Conservation (phyloP, 2,797 vertebrate species). For the Bovichtus variegatus region DNA sequence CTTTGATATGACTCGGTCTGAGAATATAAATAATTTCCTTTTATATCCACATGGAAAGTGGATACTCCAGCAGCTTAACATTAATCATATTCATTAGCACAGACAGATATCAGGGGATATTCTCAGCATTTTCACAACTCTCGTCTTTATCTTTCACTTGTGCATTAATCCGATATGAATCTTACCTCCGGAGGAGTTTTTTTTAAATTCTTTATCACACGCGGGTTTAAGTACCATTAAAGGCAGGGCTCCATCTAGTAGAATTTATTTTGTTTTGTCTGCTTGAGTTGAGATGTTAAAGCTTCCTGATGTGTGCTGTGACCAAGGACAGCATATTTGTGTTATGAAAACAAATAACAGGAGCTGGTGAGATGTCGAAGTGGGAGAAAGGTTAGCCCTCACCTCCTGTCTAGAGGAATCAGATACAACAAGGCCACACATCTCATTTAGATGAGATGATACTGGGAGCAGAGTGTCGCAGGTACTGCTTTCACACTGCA, state of each 20-base stretch:
- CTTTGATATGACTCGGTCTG: slow-evolving; percentile 64
- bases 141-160: slow-evolving; percentile 76
- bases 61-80: slow-evolving; percentile 77
- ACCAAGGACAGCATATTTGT: slow-evolving; percentile 60
- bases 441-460: slow-evolving; percentile 79
- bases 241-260: slow-evolving; percentile 28
- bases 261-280: slow-evolving; percentile 49
- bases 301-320: slow-evolving; percentile 49
- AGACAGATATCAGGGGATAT: slow-evolving; percentile 78
- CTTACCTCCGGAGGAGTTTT: slow-evolving; percentile 65
- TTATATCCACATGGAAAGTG: slow-evolving; percentile 72
- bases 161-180: slow-evolving; percentile 79
- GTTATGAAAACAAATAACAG: slow-evolving; percentile 71
- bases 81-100: slow-evolving; percentile 82
- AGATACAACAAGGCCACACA: slow-evolving; percentile 74
- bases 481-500: slow-evolving; percentile 69
- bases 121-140: slow-evolving; percentile 70
- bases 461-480: slow-evolving; percentile 72
- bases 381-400: slow-evolving; percentile 67
- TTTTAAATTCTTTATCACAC: slow-evolving; percentile 25
- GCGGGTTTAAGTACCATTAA: slow-evolving; percentile 46
- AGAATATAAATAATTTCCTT: slow-evolving; percentile 63
- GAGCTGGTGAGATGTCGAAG: slow-evolving; percentile 56
- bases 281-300: slow-evolving; percentile 35
- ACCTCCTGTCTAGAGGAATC: slow-evolving; percentile 74